These are phyloP conservation scores for Patella pellucida DNA, from an alignment of 2,888 invertebrate genomes.

Conservation along the genomic window DNA sequence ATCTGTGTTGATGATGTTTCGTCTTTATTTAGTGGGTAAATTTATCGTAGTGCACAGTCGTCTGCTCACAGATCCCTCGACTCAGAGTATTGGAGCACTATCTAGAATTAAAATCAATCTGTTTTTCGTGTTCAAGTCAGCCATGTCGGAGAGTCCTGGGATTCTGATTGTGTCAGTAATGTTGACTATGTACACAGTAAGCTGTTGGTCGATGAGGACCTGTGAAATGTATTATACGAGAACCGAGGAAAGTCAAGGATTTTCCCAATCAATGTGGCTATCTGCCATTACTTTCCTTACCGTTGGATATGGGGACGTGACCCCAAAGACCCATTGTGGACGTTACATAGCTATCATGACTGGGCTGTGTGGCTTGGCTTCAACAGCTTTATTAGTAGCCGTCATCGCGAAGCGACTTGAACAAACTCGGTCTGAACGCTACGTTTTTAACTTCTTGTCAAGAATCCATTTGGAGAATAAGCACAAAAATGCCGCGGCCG, in stretches of 20 bases:
- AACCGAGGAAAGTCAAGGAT: conserved; percentile 40
- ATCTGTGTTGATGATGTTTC: conserved; percentile 57
- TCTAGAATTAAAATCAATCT: conserved; percentile 60
- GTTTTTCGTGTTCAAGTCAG: conserved; percentile 60
- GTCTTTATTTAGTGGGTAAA: conserved; percentile 59
- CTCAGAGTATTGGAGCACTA: conserved; percentile 55
- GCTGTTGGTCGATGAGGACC: conserved; percentile 61
- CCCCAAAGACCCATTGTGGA: conserved; percentile 59
- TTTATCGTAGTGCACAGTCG: conserved; percentile 59
- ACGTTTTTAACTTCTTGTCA: conserved; percentile 58
- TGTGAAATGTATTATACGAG: conserved; percentile 59
- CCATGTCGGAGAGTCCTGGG: conserved; percentile 53
- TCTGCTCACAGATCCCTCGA: conserved; percentile 55
- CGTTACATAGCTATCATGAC: conserved; percentile 58
- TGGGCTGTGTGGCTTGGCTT: conserved; percentile 55
- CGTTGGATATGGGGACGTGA: conserved; percentile 59
- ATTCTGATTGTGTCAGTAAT: conserved; percentile 49
- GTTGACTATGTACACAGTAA: conserved; percentile 52
- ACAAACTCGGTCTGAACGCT: conserved; percentile 54
- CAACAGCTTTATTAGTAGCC: conserved; percentile 58
- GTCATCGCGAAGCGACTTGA: conserved; percentile 57
- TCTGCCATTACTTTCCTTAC: conserved; percentile 61
- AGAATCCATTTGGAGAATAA: conserved; percentile 54
- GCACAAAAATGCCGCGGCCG: conserved; percentile 52
- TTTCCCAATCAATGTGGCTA: conserved; percentile 59